These are phyloP conservation scores for Prionailurus viverrinus DNA, from an alignment of 2,113 vertebrate species.

Conservation along the genomic window DNA sequence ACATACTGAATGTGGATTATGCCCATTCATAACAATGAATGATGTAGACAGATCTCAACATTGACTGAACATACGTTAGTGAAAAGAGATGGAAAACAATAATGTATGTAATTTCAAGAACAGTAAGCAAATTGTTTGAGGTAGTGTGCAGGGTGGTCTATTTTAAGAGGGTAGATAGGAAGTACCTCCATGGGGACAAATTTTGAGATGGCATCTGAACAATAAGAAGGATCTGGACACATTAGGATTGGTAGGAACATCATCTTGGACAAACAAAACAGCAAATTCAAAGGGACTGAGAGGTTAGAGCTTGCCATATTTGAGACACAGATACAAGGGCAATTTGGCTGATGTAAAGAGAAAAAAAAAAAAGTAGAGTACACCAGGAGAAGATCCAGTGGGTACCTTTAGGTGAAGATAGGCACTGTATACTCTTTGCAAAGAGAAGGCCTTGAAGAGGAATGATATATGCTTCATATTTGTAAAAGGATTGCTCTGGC, in stretches of 20 bases:
- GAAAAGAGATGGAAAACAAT: background rate
- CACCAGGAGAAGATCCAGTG: accelerated
- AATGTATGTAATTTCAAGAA: background rate
- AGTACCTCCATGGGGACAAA: background rate
- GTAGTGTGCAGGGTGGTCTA: background rate
- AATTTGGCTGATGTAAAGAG: background rate
- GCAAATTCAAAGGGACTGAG: background rate
- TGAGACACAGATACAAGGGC: background rate
- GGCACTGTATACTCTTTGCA: background rate
- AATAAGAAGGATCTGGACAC: background rate
- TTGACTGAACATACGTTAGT: background rate
- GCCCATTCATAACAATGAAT: background rate
- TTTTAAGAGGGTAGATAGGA: background rate
- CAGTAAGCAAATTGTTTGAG: background rate
- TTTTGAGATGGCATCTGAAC: background rate
- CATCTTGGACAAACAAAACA: background rate
- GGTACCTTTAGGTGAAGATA: background rate
- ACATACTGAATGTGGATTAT: background rate
- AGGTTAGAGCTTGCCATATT: background rate
- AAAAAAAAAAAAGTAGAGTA: background rate
- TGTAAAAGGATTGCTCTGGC: background rate
- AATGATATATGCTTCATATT: background rate
- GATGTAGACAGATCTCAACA: background rate
- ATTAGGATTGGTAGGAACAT: background rate
- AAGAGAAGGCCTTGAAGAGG: background rate